Evolutionary conservation across 2,888 invertebrate species (phyloP).

Genomic region (Cosmia pyralina): DNA sequence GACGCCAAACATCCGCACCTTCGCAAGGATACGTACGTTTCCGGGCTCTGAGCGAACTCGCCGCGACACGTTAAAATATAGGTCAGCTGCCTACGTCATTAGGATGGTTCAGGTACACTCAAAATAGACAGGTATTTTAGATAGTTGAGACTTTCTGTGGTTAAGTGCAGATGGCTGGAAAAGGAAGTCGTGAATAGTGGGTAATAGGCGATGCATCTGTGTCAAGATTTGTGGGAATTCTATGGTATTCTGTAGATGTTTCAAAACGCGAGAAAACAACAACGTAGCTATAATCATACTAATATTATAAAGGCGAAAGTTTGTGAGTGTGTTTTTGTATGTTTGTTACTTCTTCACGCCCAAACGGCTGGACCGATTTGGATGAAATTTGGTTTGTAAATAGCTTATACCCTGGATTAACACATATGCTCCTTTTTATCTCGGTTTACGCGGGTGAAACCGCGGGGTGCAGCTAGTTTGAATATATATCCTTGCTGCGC

Average conservation of each 20-base stretch:
- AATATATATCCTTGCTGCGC: background rate
- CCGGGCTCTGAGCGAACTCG: conserved; percentile 58
- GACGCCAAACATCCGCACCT: conserved; percentile 75
- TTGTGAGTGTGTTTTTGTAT: no score
- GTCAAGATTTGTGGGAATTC: conserved; percentile 1
- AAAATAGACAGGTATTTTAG: conserved; percentile 47
- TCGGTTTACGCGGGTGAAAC: no score
- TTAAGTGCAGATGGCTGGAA: background rate
- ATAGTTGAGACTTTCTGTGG: conserved; percentile 12
- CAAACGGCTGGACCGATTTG: no score
- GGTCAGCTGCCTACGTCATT: conserved; percentile 49
- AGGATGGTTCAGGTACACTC: conserved; percentile 29
- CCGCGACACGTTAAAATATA: conserved; percentile 57
- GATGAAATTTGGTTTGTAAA: no score
- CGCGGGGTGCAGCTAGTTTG: no score
- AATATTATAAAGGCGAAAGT: no score
- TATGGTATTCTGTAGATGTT: background rate
- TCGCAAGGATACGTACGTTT: conserved; percentile 64
- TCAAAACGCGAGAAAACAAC: background rate
- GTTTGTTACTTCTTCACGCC: no score
- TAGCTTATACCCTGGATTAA: no score
- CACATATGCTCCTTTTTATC: no score
- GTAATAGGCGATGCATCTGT: conserved; percentile 6
- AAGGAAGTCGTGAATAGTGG: background rate
- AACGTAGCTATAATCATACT: no score